Evolutionary conservation across 1,140 invertebrate species (phyloP), one percentile per base, ranked within the genome.

Genomic region (Sycobia sp.): DNA sequence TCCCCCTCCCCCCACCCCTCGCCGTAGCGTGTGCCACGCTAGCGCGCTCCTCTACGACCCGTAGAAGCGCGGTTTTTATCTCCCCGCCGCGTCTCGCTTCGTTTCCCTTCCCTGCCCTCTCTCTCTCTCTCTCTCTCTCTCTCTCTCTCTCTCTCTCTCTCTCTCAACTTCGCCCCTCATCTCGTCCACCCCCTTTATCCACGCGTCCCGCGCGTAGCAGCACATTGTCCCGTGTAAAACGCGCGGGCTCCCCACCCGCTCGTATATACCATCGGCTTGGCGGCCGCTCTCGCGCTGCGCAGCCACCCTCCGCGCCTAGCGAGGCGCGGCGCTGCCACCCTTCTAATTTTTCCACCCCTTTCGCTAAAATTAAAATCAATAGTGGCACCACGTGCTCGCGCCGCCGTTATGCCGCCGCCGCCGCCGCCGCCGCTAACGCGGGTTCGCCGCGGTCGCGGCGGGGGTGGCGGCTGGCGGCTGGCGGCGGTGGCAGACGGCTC

Each of bases 361-460:
- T 82, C 76, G 79, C 80, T 81, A 82, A 82, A 82, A 82, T 82
- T 82, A 82, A 82, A 82, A 82, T 81, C 80, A 82, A 82, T 82
- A 82, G 80, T 81, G 78, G 74, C 76, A 82, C 80, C 77, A 81
- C 79, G 79, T 81, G 78, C 78, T 76, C 70, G 71, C 57, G 66
- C 73, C 71, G 76, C 76, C 73, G 74, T 77, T 72, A 11, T 11
- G 29, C 5, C 29, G n/a, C 27, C 10, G 55, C 55, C 68, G 56
- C 67, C 69, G 66, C 67, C 69, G 71, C 72, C 70, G 18, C 50
- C 22, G 11, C 38, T 8, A 10, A 23, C 10, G 14, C 51, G 36
- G 44, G 27, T 69, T 69, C 70, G 68, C 36, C 60, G 5, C 11
- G 29, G 68, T 71, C 73, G 76, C 77, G 73, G 72, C 76, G 72